Evolutionary conservation across 2,113 vertebrate genomes (phyloP).

Genomic region (Tringa solitaria): DNA sequence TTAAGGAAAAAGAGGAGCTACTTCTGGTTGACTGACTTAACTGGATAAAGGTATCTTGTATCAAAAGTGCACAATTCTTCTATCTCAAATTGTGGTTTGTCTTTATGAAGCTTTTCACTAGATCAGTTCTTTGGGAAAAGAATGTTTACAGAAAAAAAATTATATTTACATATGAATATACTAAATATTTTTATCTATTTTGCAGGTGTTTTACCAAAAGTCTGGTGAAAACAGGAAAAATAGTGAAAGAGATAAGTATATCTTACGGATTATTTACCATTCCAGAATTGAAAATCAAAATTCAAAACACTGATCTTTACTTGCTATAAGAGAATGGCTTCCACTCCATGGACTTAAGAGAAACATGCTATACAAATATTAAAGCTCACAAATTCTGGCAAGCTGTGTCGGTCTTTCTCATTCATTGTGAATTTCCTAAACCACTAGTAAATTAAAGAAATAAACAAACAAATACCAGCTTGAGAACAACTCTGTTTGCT

Average conservation of each 20-base stretch:
- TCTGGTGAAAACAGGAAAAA: neutral
- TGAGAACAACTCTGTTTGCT: neutral
- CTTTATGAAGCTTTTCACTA: neutral
- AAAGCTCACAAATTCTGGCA: neutral
- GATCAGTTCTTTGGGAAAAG: neutral
- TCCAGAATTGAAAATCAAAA: neutral
- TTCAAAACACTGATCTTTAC: neutral
- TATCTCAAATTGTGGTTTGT: neutral
- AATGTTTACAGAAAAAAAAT: neutral
- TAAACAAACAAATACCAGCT: neutral
- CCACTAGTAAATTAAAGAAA: neutral
- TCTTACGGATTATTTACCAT: neutral
- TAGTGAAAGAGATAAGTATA: neutral
- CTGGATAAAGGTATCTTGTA: neutral
- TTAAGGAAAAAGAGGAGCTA: neutral
- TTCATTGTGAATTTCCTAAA: accelerated
- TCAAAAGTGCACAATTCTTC: neutral
- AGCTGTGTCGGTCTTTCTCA: neutral
- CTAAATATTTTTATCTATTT: neutral
- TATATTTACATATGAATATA: neutral
- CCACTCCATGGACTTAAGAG: neutral
- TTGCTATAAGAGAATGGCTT: neutral
- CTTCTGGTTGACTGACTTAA: neutral
- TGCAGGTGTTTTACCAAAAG: neutral
- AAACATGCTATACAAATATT: neutral